These are phyloP conservation scores for Toxotes chatareus DNA, from an alignment of 2,113 vertebrate species.

Conservation along the genomic window DNA sequence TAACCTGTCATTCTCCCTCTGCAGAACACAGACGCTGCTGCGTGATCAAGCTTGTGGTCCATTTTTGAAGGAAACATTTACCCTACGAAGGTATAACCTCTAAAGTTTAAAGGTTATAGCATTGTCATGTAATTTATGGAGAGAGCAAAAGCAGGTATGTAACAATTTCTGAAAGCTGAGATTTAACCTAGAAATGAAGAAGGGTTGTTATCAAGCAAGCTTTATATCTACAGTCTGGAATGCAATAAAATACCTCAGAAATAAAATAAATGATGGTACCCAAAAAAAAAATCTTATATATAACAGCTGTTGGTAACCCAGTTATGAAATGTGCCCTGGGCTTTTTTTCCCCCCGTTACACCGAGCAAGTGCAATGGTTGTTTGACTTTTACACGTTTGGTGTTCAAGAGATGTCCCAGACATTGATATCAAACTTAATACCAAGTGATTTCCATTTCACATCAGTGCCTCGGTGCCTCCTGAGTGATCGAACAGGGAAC, in stretches of 20 bases:
- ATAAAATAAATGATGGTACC: conserved; percentile 24
- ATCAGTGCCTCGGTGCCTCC: conserved; percentile 51
- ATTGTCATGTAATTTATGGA: background rate
- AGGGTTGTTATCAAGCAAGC: background rate
- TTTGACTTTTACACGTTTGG: conserved; percentile 56
- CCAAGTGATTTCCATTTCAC: conserved; percentile 57
- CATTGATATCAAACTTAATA: conserved; percentile 67
- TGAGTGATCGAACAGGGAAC: conserved; percentile 47
- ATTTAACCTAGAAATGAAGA: background rate
- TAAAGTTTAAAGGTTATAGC: conserved; percentile 16
- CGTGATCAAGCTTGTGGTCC: conserved; percentile 54
- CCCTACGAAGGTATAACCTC: conserved; percentile 5
- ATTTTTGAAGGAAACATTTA: conserved; percentile 25
- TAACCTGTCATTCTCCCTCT: conserved; percentile 75
- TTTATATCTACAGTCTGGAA: background rate
- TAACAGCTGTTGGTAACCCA: conserved; percentile 67
- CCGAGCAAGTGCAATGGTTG: conserved; percentile 64
- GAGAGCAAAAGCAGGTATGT: background rate
- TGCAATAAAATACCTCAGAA: conserved; percentile 5
- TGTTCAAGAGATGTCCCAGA: conserved; percentile 63
- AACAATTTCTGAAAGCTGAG: conserved; percentile 20
- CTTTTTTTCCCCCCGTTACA: conserved; percentile 23
- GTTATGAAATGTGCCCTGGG: conserved; percentile 61
- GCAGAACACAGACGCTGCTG: conserved; percentile 40
- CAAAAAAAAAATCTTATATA: conserved; percentile 42